Conservation (phyloP, 2,888 invertebrate species). For the Amaurobius ferox region DNA sequence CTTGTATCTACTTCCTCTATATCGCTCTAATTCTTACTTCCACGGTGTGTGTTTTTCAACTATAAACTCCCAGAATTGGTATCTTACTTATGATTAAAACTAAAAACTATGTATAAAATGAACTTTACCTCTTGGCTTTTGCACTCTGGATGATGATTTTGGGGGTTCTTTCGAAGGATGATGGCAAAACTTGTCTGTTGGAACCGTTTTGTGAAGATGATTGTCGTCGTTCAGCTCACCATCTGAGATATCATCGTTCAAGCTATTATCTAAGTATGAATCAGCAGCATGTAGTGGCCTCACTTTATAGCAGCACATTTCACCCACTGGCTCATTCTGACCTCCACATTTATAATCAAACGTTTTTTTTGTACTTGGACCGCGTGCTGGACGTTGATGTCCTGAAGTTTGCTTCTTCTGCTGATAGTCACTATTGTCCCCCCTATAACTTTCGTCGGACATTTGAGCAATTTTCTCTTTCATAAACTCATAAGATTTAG, state of each 20-base stretch:
- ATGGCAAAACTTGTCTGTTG: slow-evolving; percentile 26
- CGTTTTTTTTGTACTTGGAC: slow-evolving; percentile 10
- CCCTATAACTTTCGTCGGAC: slow-evolving; percentile 34
- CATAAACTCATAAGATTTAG: slow-evolving; percentile 37
- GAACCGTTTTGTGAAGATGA: not conserved
- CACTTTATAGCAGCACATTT: slow-evolving; percentile 21
- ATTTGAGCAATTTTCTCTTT: slow-evolving; percentile 27
- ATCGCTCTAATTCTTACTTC: no score
- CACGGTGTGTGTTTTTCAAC: no score
- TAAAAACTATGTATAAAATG: no score
- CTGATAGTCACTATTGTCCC: not conserved
- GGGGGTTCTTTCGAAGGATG: not conserved
- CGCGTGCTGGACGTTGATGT: not conserved
- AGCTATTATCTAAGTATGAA: not conserved
- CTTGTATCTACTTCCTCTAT: no score
- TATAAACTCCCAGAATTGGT: no score
- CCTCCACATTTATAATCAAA: slow-evolving; percentile 24
- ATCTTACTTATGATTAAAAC: no score
- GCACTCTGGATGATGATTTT: not conserved
- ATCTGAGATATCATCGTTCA: not conserved
- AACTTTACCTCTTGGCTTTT: slow-evolving; percentile 42
- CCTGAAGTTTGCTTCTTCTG: not conserved
- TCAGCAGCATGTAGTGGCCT: not conserved
- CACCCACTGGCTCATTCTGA: not conserved
- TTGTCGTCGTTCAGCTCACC: not conserved